A percentile compares a stretch with the other conserved stretches of the same genome.
These are phyloP conservation scores for Sternotherus odoratus DNA, from an alignment of 2,797 vertebrate species.

Conservation along the genomic window DNA sequence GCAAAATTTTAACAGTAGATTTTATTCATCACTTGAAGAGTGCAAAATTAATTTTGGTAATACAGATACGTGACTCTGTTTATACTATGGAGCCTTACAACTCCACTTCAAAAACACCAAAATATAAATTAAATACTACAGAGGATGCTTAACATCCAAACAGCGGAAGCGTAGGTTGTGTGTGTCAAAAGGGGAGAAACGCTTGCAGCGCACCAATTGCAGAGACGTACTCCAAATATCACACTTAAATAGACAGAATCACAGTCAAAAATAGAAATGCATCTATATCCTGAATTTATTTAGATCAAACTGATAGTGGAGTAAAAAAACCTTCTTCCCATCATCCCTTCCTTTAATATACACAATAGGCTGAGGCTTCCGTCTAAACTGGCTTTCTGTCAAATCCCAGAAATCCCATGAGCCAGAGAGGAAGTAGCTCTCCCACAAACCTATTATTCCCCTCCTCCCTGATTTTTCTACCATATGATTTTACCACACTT, in stretches of 20 bases:
- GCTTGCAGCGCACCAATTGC: background rate
- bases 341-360: background rate
- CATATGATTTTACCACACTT: background rate
- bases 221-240: background rate
- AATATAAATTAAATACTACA: background rate
- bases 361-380: background rate
- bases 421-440: background rate
- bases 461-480: background rate
- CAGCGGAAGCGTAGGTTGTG: fast-evolving
- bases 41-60: background rate
- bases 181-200: background rate
- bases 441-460: background rate
- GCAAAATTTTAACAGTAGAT: background rate
- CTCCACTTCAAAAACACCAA: background rate
- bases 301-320: background rate
- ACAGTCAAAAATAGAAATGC: background rate
- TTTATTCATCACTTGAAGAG: background rate
- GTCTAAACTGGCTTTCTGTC: background rate
- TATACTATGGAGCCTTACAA: background rate
- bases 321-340: background rate
- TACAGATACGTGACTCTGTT: background rate
- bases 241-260: background rate
- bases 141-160: background rate
- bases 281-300: background rate
- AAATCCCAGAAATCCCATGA: background rate